Evolutionary conservation across 2,113 vertebrate genomes (phyloP), one percentile per base, ranked within the genome.

Genomic region (Leucoraja erinaceus): DNA sequence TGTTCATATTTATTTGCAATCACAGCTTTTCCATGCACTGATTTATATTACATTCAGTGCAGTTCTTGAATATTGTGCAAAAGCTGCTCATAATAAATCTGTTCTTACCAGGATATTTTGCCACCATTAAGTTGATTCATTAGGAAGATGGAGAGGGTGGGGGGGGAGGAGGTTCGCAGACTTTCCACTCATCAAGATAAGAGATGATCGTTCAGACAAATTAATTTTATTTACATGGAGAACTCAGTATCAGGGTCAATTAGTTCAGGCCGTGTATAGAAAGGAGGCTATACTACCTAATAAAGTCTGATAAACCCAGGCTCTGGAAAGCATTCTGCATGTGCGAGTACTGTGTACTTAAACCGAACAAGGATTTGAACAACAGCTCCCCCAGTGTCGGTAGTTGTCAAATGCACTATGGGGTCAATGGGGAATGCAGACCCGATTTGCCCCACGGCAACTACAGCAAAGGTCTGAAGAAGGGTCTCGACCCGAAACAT

Each of bases 71-170:
- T 54, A 63, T 28, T 91, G 66, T 70, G 38, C 38, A 14, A 91
- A 72, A 91, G 28, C 38, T 72, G 25, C 38, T 91, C 18, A 20
- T 47, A 28, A 72, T 91, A 91, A 47, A 91, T 91, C 68, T 91
- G 9, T 54, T 9, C 90, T 61, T 59, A 59, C 33, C 90, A 38
- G 38, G 33, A 91, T 28, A 72, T 54, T 91, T 70, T 74, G 33
- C 66, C 38, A 70, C 72, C 72, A 91, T 47, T 91, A 54, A 91
- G 72, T 54, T 72, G 20, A 91, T 91, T 91, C 38, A 38, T 91
- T 14, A 38, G n/a, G 61, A 18, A 16, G 28, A 5, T 68, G 66
- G 11, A 22, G 70, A 18, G 22, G 70, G 18, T 47, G 38, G 70
- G 70, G 5, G 18, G 70, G 70, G 70, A 4, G 14, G 70, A 20